Evolutionary conservation across 2,888 invertebrate species (phyloP).

Genomic region (Labia minor): DNA sequence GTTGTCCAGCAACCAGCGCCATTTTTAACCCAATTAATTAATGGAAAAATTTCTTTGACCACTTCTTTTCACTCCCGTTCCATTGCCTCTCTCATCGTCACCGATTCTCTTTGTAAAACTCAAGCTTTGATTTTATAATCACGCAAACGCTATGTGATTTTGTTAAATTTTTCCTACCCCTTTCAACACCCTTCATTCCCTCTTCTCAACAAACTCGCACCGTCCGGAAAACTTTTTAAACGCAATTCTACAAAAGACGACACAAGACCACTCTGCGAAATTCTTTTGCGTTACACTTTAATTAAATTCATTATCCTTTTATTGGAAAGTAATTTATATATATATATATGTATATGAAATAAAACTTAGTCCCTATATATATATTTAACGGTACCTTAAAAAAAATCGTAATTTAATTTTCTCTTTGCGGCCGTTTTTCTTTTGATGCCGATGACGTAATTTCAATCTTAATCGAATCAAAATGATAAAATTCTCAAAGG

Average conservation of each 20-base stretch:
- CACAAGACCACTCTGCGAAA: background rate
- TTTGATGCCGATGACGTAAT: background rate
- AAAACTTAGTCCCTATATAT: background rate
- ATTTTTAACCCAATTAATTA: background rate
- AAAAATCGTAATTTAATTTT: constrained; percentile 8
- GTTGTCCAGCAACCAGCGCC: background rate
- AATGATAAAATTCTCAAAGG: constrained; percentile 3
- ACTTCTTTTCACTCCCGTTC: background rate
- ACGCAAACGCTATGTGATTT: constrained; percentile 7
- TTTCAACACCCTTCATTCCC: background rate
- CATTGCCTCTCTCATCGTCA: background rate
- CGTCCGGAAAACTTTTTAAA: constrained; percentile 13
- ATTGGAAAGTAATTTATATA: background rate
- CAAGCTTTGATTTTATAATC: constrained; percentile 13
- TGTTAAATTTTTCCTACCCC: background rate
- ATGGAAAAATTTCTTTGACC: background rate
- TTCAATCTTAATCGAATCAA: constrained; percentile 4
- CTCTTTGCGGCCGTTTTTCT: constrained; percentile 3
- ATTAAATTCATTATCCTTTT: constrained; percentile 13
- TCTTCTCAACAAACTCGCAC: background rate
- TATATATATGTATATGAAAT: background rate
- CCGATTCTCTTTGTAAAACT: background rate
- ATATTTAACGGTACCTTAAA: background rate
- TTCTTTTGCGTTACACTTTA: constrained; percentile 13
- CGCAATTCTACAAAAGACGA: background rate